Evolutionary conservation across 2,888 invertebrate species (phyloP).

Genomic region (Clepsis dumicolana): DNA sequence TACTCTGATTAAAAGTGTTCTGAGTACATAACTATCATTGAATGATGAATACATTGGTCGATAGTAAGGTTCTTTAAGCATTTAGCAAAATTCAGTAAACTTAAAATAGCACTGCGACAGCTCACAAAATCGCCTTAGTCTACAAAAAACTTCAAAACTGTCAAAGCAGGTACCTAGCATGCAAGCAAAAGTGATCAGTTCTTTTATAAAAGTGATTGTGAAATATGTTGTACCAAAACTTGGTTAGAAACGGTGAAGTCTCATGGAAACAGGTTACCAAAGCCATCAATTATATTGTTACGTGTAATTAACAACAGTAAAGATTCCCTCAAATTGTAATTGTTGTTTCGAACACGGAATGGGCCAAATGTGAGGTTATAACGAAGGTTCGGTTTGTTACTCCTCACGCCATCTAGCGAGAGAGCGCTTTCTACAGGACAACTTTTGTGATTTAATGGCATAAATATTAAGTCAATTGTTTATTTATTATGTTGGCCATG

Average conservation of each 20-base stretch:
- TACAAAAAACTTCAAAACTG: no score
- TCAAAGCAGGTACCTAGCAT: no score
- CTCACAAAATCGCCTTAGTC: no score
- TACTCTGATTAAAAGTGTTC: no score
- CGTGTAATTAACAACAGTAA: constrained; percentile 62
- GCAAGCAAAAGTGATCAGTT: constrained; percentile 13
- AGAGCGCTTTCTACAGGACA: constrained; percentile 41
- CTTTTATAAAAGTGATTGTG: constrained; percentile 37
- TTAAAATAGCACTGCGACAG: no score
- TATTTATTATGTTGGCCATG: constrained; percentile 19
- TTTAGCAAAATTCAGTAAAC: no score
- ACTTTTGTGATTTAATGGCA: constrained; percentile 29
- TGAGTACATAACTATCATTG: no score
- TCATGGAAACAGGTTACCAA: constrained; percentile 60
- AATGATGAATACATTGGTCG: no score
- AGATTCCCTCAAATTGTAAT: constrained; percentile 56
- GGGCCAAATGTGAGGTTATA: constrained; percentile 47
- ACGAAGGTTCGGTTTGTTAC: constrained; percentile 61
- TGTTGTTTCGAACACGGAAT: constrained; percentile 44
- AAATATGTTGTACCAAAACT: constrained; percentile 34
- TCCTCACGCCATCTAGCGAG: constrained; percentile 72
- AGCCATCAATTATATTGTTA: constrained; percentile 62
- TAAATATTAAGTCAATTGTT: constrained; percentile 20
- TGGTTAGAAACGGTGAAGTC: constrained; percentile 49
- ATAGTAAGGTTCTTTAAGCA: no score